Percentiles rank a stretch among this genome's conserved stretches.
These are phyloP conservation scores for Dromaius novaehollandiae DNA, from an alignment of 2,113 vertebrate genomes.

Conservation along the genomic window DNA sequence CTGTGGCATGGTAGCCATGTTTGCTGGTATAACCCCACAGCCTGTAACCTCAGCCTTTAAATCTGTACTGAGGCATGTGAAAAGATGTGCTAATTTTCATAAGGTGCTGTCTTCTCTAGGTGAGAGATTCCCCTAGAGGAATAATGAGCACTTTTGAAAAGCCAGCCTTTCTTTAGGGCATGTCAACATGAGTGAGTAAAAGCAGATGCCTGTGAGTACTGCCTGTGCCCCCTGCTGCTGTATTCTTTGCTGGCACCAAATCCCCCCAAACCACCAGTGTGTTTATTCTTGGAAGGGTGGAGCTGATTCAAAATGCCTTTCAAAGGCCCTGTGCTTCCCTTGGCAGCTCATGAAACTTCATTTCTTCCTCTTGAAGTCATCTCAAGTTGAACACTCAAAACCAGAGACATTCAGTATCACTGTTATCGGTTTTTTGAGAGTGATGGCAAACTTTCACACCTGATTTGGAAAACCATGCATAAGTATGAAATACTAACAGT, in stretches of 20 bases:
- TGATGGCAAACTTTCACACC: neutral
- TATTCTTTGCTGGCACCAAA: neutral
- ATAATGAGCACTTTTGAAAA: neutral
- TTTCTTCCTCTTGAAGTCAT: neutral
- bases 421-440: neutral
- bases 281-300: neutral
- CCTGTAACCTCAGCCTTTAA: neutral
- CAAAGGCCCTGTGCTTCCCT: neutral
- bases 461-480: neutral
- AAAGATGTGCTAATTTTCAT: neutral
- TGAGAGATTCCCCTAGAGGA: neutral
- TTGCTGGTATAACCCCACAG: neutral
- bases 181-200: neutral
- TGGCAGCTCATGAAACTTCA: neutral
- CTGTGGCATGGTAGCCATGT: neutral
- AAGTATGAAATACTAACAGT: neutral
- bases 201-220: neutral
- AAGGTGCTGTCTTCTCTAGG: neutral
- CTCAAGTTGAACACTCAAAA: neutral
- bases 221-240: neutral
- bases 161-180: neutral
- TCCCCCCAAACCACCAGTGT: neutral
- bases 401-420: neutral
- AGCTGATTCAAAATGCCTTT: neutral
- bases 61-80: rapidly evolving